A percentile compares a stretch with the other conserved stretches of the same genome.
These are phyloP conservation scores for Sapajus apella DNA, from an alignment of 2,113 vertebrate genomes.

Conservation along the genomic window DNA sequence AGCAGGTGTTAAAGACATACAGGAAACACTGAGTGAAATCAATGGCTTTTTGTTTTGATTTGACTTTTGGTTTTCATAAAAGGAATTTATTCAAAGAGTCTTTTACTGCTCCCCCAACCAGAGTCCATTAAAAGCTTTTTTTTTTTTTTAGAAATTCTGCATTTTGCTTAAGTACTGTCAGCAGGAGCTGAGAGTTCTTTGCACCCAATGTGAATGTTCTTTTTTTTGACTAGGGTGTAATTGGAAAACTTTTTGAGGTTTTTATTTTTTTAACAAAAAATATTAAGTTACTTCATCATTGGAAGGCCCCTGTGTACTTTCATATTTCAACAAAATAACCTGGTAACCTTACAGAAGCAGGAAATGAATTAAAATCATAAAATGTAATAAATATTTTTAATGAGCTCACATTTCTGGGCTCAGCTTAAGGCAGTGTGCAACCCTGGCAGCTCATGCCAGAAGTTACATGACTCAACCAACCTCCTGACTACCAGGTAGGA, in stretches of 20 bases:
- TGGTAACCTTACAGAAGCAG: conserved; percentile 69
- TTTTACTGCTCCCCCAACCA: neutral
- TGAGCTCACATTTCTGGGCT: conserved; percentile 20
- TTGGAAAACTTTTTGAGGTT: conserved; percentile 54
- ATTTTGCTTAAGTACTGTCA: neutral
- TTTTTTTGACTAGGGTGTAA: conserved; percentile 1
- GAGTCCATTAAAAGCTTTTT: neutral
- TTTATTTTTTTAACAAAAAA: conserved; percentile 69
- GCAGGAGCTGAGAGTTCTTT: neutral
- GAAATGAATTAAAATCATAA: conserved; percentile 60
- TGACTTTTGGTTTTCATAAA: neutral
- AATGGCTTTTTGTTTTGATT: neutral
- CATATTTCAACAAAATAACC: conserved; percentile 58
- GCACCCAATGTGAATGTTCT: conserved; percentile 1
- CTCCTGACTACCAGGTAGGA: conserved; percentile 15
- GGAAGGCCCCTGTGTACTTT: conserved; percentile 53
- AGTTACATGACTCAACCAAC: neutral
- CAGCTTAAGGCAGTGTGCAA: neutral
- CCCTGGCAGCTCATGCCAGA: neutral
- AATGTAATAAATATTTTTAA: conserved; percentile 55
- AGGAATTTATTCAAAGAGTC: neutral
- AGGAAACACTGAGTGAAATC: neutral
- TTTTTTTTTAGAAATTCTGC: neutral
- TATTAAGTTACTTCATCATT: conserved; percentile 77
- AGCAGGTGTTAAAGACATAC: neutral